Percentiles rank a stretch among this genome's conserved stretches.
These are phyloP conservation scores for Diadema setosum DNA, from an alignment of 35 echinoderm and acorn worm species.

Conservation along the genomic window DNA sequence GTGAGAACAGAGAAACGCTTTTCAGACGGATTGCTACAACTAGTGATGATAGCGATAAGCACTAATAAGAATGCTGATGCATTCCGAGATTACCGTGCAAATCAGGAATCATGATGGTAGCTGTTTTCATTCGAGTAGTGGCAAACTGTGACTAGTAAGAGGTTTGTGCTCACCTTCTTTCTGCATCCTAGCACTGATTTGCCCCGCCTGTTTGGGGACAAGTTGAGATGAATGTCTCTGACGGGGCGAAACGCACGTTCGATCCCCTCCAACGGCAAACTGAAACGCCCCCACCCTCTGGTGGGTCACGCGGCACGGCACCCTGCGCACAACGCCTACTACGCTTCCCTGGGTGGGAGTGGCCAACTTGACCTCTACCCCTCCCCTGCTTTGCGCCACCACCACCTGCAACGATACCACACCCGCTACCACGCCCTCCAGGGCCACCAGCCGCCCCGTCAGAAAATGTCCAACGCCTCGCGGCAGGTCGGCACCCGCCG, in stretches of 20 bases:
- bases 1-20: too few species aligned
- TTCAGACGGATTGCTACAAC: too few species aligned
- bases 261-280: background rate
- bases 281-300: background rate
- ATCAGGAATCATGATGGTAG: too few species aligned
- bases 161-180: background rate
- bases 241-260: background rate
- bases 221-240: conserved; percentile 23
- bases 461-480: conserved; percentile 73
- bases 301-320: background rate
- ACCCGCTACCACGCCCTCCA: too few species aligned
- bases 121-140: too few species aligned
- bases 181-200: too few species aligned
- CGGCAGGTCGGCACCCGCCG: conserved; percentile 65
- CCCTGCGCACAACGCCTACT: background rate
- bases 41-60: too few species aligned
- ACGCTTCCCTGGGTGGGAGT: background rate
- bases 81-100: too few species aligned
- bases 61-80: too few species aligned
- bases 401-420: background rate
- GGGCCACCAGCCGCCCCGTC: background rate
- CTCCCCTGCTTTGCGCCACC: background rate
- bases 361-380: background rate
- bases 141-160: too few species aligned
- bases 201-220: background rate